Conservation (phyloP, 2,113 vertebrate genomes). For the Corythoichthys haematopterus region DNA sequence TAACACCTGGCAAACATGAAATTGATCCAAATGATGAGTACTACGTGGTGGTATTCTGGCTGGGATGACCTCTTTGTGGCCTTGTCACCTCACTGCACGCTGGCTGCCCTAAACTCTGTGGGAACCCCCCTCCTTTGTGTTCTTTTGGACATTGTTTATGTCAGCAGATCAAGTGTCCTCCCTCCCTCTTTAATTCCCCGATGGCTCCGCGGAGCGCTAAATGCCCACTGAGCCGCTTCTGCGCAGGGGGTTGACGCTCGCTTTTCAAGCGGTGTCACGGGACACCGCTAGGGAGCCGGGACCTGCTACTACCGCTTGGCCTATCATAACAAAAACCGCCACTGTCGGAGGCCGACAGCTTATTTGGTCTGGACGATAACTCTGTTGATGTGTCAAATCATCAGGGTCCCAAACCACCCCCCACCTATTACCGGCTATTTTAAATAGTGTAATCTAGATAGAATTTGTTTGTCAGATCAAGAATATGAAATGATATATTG, state of each 20-base stretch:
- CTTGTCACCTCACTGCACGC: constrained; percentile 46
- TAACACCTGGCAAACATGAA: no score
- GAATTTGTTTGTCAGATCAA: no score
- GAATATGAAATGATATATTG: no score
- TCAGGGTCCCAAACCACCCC: no score
- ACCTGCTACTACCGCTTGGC: constrained; percentile 25
- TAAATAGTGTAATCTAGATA: no score
- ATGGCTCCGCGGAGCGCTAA: constrained; percentile 26
- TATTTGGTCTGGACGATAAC: constrained; percentile 19
- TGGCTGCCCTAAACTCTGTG: constrained; percentile 60
- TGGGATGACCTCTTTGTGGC: constrained; percentile 58
- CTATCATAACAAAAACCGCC: constrained; percentile 6
- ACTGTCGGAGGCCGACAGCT: constrained; percentile 33
- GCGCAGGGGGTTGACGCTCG: constrained; percentile 22
- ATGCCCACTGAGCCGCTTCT: constrained; percentile 26
- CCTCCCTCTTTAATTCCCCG: constrained; percentile 35
- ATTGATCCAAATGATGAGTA: no score
- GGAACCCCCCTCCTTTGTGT: constrained; percentile 59
- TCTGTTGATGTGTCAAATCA: constrained; percentile 9
- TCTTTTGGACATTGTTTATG: constrained; percentile 54
- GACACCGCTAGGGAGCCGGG: constrained; percentile 2
- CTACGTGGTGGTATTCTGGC: neutral
- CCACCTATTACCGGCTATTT: no score
- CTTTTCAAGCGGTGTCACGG: constrained; percentile 20
- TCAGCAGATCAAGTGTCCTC: constrained; percentile 54